Conservation (phyloP, 2,888 invertebrate genomes). For the Cerastoderma edule region DNA sequence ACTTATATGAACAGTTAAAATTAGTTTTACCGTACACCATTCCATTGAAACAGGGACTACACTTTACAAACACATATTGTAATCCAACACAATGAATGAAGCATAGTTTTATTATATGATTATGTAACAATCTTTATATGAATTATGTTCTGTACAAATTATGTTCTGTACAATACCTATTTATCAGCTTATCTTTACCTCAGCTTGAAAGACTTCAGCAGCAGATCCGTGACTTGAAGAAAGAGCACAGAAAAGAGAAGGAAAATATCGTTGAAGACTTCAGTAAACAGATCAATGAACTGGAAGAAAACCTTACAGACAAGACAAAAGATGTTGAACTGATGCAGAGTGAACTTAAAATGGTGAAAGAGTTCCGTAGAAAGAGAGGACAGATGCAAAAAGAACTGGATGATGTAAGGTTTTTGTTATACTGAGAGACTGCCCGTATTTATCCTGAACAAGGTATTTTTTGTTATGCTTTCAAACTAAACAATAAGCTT, state of each 20-base stretch:
- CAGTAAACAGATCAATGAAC: constrained; percentile 79
- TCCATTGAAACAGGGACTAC: too few relatives aligned
- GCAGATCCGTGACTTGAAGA: constrained; percentile 79
- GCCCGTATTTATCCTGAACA: too few relatives aligned
- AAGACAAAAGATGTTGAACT: constrained; percentile 81
- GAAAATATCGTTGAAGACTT: constrained; percentile 82
- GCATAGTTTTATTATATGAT: too few relatives aligned
- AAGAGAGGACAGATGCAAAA: constrained; percentile 83
- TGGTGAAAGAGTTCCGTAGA: constrained; percentile 82
- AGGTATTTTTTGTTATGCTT: too few relatives aligned
- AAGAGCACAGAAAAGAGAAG: constrained; percentile 80
- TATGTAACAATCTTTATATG: too few relatives aligned
- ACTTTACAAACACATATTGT: too few relatives aligned
- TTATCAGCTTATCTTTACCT: background rate
- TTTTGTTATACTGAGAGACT: too few relatives aligned
- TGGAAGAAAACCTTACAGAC: constrained; percentile 80
- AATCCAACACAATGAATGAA: too few relatives aligned
- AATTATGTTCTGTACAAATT: too few relatives aligned
- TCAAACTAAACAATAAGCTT: too few relatives aligned
- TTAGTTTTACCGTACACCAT: too few relatives aligned
- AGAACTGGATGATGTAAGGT: constrained; percentile 83
- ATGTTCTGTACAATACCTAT: background rate
- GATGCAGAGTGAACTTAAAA: constrained; percentile 82
- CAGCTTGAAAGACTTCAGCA: constrained; percentile 80
- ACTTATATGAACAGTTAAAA: too few relatives aligned